Conservation (phyloP, 2,888 invertebrate species). For the Epirrhoe tristata region DNA sequence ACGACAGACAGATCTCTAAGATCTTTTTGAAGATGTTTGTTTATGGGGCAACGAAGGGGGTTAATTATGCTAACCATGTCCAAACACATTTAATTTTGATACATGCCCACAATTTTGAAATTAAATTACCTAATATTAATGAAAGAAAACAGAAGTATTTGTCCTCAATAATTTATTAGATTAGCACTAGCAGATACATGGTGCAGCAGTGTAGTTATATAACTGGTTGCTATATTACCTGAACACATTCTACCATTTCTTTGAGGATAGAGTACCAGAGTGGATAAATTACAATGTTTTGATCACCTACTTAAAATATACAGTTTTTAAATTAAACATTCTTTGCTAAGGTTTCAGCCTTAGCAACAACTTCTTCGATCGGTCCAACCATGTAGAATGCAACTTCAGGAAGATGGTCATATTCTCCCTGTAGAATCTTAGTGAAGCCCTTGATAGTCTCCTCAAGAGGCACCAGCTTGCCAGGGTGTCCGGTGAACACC, state of each 20-base stretch:
- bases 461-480: conserved; percentile 94
- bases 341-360: conserved; percentile 92
- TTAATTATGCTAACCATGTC: too few relatives aligned
- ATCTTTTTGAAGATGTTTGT: too few relatives aligned
- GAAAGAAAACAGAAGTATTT: background rate
- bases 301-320: conserved; percentile 45
- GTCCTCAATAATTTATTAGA: conserved; percentile 38
- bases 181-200: conserved; percentile 33
- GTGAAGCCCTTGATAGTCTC: conserved; percentile 96
- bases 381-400: conserved; percentile 99
- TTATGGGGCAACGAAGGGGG: too few relatives aligned
- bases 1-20: too few relatives aligned
- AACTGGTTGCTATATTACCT: conserved; percentile 37
- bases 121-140: too few relatives aligned
- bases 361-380: conserved; percentile 94
- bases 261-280: conserved; percentile 32
- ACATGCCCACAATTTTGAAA: too few relatives aligned
- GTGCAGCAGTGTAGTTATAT: conserved; percentile 56
- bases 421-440: conserved; percentile 92
- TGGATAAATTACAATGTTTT: conserved; percentile 39
- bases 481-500: conserved; percentile 96
- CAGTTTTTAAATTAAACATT: conserved; percentile 78
- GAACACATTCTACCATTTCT: conserved; percentile 38
- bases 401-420: conserved; percentile 95
- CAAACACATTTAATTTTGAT: too few relatives aligned